Evolutionary conservation across 2,888 invertebrate species (phyloP).

Genomic region (Drosophila mimetica): DNA sequence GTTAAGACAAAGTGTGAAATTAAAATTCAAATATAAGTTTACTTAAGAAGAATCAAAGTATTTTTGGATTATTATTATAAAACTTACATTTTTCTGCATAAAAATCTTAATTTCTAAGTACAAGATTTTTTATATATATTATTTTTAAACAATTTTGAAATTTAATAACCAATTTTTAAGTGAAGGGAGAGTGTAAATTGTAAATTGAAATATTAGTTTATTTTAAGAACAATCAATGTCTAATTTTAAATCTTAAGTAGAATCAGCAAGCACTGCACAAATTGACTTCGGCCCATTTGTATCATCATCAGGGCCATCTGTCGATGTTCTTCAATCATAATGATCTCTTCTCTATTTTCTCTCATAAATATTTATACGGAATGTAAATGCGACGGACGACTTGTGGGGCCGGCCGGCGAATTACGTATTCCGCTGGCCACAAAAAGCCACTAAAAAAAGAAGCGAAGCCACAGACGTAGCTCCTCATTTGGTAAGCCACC

Average conservation of each 20-base stretch:
- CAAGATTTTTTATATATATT: no score
- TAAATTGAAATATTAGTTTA: no score
- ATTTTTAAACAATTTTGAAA: no score
- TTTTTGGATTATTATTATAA: no score
- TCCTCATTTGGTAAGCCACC: constrained; percentile 81
- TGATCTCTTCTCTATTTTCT: constrained; percentile 71
- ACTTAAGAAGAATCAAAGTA: no score
- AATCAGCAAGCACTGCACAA: not conserved
- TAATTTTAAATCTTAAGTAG: not conserved
- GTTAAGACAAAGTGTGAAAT: no score
- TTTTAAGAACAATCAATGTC: no score
- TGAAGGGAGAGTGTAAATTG: no score
- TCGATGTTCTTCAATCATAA: constrained; percentile 43
- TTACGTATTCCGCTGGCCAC: constrained; percentile 66
- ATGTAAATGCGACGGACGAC: constrained; percentile 69
- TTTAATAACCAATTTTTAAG: no score
- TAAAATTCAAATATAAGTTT: no score
- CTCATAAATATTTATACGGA: constrained; percentile 69
- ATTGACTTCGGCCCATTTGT: not conserved
- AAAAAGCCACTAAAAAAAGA: constrained; percentile 40
- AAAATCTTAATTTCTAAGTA: no score
- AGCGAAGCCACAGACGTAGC: constrained; percentile 42
- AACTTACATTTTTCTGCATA: no score
- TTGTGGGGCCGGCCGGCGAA: constrained; percentile 70
- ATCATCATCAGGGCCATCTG: constrained; percentile 6